Evolutionary conservation across 2,888 invertebrate genomes (phyloP), one percentile per base, ranked within the genome.

Genomic region (Clostera curtula): DNA sequence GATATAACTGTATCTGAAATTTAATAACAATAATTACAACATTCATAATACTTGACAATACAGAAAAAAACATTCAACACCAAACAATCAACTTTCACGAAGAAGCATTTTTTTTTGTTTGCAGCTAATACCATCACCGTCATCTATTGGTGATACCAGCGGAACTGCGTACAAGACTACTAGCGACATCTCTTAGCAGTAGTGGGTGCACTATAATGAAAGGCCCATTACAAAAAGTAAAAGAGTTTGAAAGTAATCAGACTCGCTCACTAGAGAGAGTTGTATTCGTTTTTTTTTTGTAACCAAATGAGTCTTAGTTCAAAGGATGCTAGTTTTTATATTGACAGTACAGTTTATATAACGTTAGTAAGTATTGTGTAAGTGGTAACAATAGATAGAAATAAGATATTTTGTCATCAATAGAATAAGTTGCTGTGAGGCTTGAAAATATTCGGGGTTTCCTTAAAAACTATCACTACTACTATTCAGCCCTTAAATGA

Each of bases 191-290:
- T 75, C n/a, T 45, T 41, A 36, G 16, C 1, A 2, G 1, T 3
- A 31, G 19, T 27, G 8, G 3, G 0, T 1, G 6, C 7, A 28
- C 12, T 18, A 27, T 14, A 5, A 25, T 25, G 25, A 12, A 8
- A 3, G 8, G n/a, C 15, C 11, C 6, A 1, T 9, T 12, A 34
- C 30, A 33, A 49, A 56, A 55, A 49, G 40, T 50, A 53, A 54
- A 65, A 60, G 53, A 50, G 46, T 34, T 24, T 24, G 43, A 41
- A 40, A 49, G 53, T 40, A 55, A 49, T 43, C 36, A 15, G 24
- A 10, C 27, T 18, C 28, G 11, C 29, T 59, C 79, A 62, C 56
- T 66, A 80, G 80, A 76, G 70, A 59, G 76, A 48, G 75, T 61
- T 73, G 52, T 55, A 58, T 55, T 61, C 29, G 54, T 63, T 65